These are phyloP conservation scores for Dicrurus megarhynchus DNA, from an alignment of 2,113 vertebrate species.

Conservation along the genomic window DNA sequence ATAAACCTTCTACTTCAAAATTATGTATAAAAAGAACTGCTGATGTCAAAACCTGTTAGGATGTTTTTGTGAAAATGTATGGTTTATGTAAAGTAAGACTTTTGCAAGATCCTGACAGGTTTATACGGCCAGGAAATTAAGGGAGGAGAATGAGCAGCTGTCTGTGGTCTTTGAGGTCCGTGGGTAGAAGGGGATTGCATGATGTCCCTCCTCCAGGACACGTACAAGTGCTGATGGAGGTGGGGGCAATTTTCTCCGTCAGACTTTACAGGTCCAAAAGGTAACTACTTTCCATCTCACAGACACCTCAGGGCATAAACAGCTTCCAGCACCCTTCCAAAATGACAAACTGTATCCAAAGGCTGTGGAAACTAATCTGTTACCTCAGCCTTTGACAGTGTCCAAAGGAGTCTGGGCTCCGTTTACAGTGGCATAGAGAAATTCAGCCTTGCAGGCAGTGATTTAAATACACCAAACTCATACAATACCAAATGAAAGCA, in stretches of 20 bases:
- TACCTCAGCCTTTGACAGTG: not conserved
- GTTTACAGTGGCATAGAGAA: not conserved
- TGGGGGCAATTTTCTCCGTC: not conserved
- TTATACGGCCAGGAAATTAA: not conserved
- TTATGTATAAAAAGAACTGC: not conserved
- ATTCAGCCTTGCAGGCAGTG: not conserved
- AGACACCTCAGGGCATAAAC: not conserved
- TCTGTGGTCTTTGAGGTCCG: rapidly evolving
- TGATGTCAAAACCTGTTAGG: not conserved
- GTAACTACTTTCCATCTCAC: not conserved
- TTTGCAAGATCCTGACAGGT: not conserved
- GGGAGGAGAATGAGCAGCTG: not conserved
- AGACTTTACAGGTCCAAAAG: not conserved
- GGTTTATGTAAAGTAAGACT: not conserved
- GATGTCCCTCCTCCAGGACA: not conserved
- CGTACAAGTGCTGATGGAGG: not conserved
- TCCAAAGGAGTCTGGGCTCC: not conserved
- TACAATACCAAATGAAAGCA: not conserved
- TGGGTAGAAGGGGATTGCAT: not conserved
- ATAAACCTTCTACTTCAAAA: not conserved
- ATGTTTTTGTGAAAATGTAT: not conserved
- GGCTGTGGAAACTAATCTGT: not conserved
- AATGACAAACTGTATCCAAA: not conserved
- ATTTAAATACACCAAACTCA: not conserved
- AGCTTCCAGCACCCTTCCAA: not conserved